These are phyloP conservation scores for Ellobius talpinus DNA, from an alignment of 2,113 vertebrate genomes.

Conservation along the genomic window DNA sequence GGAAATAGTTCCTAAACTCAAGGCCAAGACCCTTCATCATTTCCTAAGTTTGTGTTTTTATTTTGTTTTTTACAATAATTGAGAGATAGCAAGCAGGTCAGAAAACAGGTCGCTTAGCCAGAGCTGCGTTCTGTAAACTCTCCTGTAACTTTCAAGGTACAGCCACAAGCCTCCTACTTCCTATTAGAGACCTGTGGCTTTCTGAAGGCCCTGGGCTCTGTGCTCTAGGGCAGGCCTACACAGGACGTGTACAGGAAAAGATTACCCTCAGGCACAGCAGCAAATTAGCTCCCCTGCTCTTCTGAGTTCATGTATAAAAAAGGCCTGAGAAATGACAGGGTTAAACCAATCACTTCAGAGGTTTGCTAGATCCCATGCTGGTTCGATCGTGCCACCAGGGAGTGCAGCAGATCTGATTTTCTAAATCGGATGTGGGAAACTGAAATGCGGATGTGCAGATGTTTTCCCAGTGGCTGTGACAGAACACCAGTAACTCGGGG, in stretches of 20 bases:
- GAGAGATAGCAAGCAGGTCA: not conserved
- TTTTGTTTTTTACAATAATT: not conserved
- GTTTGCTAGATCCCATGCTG: accelerated
- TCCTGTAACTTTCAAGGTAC: accelerated
- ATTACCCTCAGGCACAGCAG: not conserved
- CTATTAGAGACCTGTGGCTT: not conserved
- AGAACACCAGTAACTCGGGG: not conserved
- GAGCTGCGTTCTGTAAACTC: not conserved
- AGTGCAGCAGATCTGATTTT: accelerated
- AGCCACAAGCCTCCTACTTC: accelerated
- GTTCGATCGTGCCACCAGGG: accelerated
- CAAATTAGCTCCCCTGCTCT: not conserved
- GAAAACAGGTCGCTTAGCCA: accelerated
- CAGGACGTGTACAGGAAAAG: accelerated
- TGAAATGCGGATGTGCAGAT: not conserved
- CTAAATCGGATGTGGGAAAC: not conserved
- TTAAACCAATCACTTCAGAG: not conserved
- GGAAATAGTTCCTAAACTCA: accelerated
- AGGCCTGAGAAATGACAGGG: not conserved
- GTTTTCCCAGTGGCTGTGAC: not conserved
- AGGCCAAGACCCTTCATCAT: not conserved
- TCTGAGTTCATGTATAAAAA: not conserved
- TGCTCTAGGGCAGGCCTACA: no score
- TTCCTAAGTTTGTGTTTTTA: not conserved
- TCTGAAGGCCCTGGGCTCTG: no score